Base-by-base conservation (phyloP, 2,888 invertebrate genomes). In the Acronicta leporina region DNA sequence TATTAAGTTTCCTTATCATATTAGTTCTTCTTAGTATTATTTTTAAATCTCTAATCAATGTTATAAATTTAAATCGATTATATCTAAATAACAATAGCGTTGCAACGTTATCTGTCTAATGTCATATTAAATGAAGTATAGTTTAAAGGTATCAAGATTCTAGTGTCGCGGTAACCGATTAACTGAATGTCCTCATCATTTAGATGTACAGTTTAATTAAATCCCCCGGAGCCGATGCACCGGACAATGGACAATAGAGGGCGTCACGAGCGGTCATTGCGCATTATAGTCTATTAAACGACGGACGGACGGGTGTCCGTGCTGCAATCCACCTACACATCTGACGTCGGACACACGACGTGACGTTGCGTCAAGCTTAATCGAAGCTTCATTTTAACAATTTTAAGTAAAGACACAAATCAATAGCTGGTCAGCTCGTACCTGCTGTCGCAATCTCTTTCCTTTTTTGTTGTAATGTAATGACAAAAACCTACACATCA, bases 241-340 rank as follows among this genome's bases (percentile, higher is more conserved):
- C 68, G 77, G 73, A 73, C 75, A 61, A 60, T 60, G 77, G 83
- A 68, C 77, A 75, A 74, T 78, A 72, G 76, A 55, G 48, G 64
- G 53, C 75, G 61, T 71, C 76, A 77, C 68, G 78, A 63, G 50
- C 71, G 71, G 62, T 65, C 79, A 77, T 75, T 77, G 75, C 76
- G 77, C 79, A 77, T 80, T 81, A 83, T 60, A 74, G 61, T 74
- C 76, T 86, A 86, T 85, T 86, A 84, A 85, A 82, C 80, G 38
- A 38, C 38, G n/a, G 56, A 13, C 13, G 35, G 20, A n/a, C 38
- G n/a, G 56, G 56, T 15, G 58, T 54, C 63, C 78, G 73, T 79
- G 80, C 76, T 77, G 78, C 81, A 68, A 81, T 79, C 79, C 68
- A 55, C 73, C 52, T 67, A 71, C 72, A 72, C 40, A 38, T 50